Evolutionary conservation across 1,140 invertebrate species (phyloP).

Genomic region (Drosophila eugracilis): DNA sequence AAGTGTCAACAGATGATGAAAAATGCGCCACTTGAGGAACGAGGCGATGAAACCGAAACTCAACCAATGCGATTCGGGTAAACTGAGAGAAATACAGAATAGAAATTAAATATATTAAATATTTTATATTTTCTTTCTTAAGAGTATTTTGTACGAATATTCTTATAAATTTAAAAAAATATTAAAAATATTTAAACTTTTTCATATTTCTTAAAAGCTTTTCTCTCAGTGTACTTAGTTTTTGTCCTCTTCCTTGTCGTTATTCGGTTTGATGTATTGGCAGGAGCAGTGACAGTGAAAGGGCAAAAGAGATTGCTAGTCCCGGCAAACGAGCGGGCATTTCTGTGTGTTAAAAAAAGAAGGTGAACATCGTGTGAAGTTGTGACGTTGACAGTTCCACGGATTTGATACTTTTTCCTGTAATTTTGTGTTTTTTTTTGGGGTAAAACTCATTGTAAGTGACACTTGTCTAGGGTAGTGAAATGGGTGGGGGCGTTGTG

Average conservation of each 20-base stretch:
- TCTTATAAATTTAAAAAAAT: not conserved
- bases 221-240: conserved; percentile 2
- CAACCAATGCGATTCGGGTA: conserved; percentile 7
- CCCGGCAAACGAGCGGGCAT: not conserved
- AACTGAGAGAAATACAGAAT: not conserved
- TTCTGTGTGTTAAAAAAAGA: conserved; percentile 18
- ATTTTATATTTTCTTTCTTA: not conserved
- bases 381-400: conserved; percentile 38
- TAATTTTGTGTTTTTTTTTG: conserved; percentile 14
- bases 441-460: conserved; percentile 69
- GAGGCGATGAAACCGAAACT: conserved; percentile 23
- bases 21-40: conserved; percentile 75
- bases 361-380: conserved; percentile 51
- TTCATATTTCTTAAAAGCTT: not conserved
- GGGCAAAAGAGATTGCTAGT: conserved; percentile 34
- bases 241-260: conserved; percentile 1
- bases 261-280: conserved; percentile 70
- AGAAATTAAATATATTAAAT: not conserved
- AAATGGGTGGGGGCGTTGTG: conserved; percentile 10
- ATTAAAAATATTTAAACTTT: not conserved
- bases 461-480: conserved; percentile 56
- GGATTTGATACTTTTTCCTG: conserved; percentile 31
- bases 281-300: conserved; percentile 41
- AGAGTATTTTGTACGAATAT: not conserved
- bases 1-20: conserved; percentile 78